Percentiles rank a stretch among this genome's conserved stretches.
These are phyloP conservation scores for Drosophila imparisetae DNA, from an alignment of 2,888 invertebrate species.

Conservation along the genomic window DNA sequence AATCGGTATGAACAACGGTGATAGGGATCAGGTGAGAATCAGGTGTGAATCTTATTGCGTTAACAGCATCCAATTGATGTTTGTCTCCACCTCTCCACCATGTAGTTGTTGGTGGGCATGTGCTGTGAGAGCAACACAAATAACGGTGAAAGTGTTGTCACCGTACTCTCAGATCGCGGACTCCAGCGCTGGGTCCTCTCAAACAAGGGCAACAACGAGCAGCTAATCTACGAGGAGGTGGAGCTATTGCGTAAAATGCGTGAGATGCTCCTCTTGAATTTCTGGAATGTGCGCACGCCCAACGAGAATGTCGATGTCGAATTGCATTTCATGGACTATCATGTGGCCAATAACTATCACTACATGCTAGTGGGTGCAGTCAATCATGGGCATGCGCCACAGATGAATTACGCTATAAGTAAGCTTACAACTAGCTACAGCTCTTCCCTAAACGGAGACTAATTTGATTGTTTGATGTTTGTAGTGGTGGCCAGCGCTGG, in stretches of 20 bases:
- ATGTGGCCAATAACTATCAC: conserved; percentile 88
- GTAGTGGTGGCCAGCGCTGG: conserved; percentile 74
- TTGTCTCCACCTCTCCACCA: neutral
- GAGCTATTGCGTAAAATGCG: conserved; percentile 90
- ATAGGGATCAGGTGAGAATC: conserved; percentile 82
- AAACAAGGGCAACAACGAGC: conserved; percentile 87
- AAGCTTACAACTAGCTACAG: conserved; percentile 60
- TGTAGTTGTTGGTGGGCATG: conserved; percentile 88
- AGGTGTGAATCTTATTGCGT: neutral
- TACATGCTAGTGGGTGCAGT: conserved; percentile 90
- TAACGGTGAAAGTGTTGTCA: conserved; percentile 86
- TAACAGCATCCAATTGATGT: neutral
- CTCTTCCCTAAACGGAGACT: neutral
- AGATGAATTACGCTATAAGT: conserved; percentile 91
- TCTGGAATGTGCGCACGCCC: conserved; percentile 86
- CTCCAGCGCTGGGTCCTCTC: conserved; percentile 93
- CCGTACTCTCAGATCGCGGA: conserved; percentile 90
- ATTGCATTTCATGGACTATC: conserved; percentile 92
- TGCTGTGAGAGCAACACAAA: conserved; percentile 85
- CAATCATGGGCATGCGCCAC: conserved; percentile 88
- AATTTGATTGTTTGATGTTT: neutral
- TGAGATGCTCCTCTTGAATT: conserved; percentile 88
- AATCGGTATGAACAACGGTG: conserved; percentile 83
- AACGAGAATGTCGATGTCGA: conserved; percentile 88
- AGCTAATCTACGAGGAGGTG: conserved; percentile 89